These are phyloP conservation scores for Acropora yongei DNA, from an alignment of 64 coral and sea anemone genomes.

Conservation along the genomic window DNA sequence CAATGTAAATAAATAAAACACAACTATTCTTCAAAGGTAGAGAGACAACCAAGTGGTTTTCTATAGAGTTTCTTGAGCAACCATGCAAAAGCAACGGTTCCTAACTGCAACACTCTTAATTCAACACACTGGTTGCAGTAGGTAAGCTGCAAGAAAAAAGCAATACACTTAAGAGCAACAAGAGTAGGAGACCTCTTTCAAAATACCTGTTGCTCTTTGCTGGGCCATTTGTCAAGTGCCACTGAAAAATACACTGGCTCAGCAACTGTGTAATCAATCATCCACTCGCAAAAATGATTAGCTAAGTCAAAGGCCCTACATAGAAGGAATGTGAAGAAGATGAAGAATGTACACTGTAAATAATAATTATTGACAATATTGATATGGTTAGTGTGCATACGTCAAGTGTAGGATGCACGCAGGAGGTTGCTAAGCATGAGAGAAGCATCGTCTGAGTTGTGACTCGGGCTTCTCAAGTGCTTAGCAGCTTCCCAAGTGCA, in stretches of 20 bases:
- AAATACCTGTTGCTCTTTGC: constrained; percentile 75
- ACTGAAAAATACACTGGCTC: constrained; percentile 56
- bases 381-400: neutral
- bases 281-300: constrained; percentile 94
- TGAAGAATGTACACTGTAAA: neutral
- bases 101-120: too few species aligned
- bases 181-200: neutral
- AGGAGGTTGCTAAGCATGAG: too few species aligned
- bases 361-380: neutral
- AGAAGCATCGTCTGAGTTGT: too few species aligned
- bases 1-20: neutral
- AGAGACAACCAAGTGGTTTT: neutral
- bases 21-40: too few species aligned
- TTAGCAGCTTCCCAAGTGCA: too few species aligned
- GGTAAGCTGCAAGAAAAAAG: neutral
- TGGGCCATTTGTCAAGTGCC: constrained; percentile 47
- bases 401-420: neutral
- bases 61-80: too few species aligned
- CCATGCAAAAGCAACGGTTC: too few species aligned
- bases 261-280: constrained; percentile 52
- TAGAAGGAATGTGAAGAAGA: neutral
- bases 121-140: too few species aligned
- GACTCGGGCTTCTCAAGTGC: too few species aligned
- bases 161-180: neutral
- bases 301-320: constrained; percentile 80